Percentiles rank a stretch among this genome's conserved stretches.
Evolutionary conservation across 2,888 invertebrate genomes (phyloP).

Genomic region (Ecliptopera silaceata): DNA sequence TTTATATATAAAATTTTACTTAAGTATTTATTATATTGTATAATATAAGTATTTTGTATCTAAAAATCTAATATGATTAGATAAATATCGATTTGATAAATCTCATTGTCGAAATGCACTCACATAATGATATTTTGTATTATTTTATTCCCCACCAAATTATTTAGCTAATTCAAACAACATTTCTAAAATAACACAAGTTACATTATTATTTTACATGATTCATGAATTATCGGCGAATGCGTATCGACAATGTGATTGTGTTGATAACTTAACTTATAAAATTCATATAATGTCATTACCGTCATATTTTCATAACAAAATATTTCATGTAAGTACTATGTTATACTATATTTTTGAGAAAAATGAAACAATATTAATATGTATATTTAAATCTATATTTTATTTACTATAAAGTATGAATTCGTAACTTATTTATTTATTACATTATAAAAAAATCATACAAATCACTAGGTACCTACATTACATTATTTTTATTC

Average conservation of each 20-base stretch:
- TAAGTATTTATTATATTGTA: slow-evolving; percentile 39
- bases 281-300: slow-evolving; percentile 30
- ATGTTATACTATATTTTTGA: slow-evolving; percentile 29
- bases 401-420: slow-evolving; percentile 34
- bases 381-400: slow-evolving; percentile 28
- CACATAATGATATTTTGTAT: background rate
- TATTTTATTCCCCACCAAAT: background rate
- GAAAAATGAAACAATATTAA: slow-evolving; percentile 27
- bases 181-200: background rate
- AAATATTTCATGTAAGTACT: slow-evolving; percentile 34
- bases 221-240: slow-evolving; percentile 11
- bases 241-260: slow-evolving; percentile 39
- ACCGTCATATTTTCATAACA: slow-evolving; percentile 38
- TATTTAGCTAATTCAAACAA: background rate
- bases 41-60: slow-evolving; percentile 37
- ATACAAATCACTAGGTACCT: slow-evolving; percentile 33
- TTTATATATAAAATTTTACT: slow-evolving; percentile 48
- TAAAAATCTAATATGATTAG: slow-evolving; percentile 38
- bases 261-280: slow-evolving; percentile 26
- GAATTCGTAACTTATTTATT: slow-evolving; percentile 35
- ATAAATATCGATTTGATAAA: slow-evolving; percentile 32
- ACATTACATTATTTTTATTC: slow-evolving; percentile 22
- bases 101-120: slow-evolving; percentile 48
- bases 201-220: background rate
- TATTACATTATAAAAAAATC: slow-evolving; percentile 33